These are phyloP conservation scores for Agrotis puta DNA, from an alignment of 2,888 invertebrate genomes.

Conservation along the genomic window DNA sequence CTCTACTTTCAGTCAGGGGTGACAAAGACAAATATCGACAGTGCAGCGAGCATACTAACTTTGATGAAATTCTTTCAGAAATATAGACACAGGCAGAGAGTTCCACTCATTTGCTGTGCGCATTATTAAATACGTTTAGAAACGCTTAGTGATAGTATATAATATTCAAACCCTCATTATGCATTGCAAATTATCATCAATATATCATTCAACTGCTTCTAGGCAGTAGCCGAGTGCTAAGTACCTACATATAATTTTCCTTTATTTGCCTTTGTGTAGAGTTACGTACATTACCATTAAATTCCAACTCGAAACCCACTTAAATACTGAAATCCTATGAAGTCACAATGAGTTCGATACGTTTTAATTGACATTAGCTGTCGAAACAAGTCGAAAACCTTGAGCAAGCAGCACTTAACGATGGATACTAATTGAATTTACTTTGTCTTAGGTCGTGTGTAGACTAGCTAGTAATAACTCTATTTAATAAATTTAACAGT, in stretches of 20 bases:
- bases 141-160: too few species aligned
- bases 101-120: too few species aligned
- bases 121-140: too few species aligned
- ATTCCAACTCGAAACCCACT: not conserved
- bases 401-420: slow-evolving; percentile 27
- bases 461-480: not conserved
- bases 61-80: too few species aligned
- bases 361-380: slow-evolving; percentile 33
- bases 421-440: slow-evolving; percentile 39
- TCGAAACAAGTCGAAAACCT: slow-evolving; percentile 19
- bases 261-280: not conserved
- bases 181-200: too few species aligned
- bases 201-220: too few species aligned
- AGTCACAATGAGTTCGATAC: slow-evolving; percentile 16
- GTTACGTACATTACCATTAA: not conserved
- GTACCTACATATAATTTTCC: not conserved
- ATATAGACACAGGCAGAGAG: too few species aligned
- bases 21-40: too few species aligned
- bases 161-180: too few species aligned
- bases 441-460: not conserved
- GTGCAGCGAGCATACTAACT: too few species aligned
- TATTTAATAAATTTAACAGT: not conserved
- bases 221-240: not conserved
- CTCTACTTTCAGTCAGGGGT: too few species aligned
- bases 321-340: slow-evolving; percentile 11